These are phyloP conservation scores for Stratiolaelaps scimitus DNA, from an alignment of 1,140 invertebrate species.

Conservation along the genomic window DNA sequence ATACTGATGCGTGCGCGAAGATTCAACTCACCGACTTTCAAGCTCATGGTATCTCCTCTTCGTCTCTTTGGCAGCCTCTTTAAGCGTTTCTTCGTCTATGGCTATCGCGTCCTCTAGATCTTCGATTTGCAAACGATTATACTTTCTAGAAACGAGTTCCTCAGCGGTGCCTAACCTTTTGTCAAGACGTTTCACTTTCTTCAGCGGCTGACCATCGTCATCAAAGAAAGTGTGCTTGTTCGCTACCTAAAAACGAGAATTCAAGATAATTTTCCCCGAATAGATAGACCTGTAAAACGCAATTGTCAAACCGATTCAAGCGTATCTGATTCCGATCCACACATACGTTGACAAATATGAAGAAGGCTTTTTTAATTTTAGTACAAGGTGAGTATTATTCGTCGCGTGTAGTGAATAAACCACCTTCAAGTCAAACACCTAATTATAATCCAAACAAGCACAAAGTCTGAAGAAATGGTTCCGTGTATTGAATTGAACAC, in stretches of 20 bases:
- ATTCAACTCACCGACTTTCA: conserved; percentile 6
- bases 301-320: no score
- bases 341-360: no score
- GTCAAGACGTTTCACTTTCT: conserved; percentile 54
- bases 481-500: no score
- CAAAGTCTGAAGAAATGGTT: no score
- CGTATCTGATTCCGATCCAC: no score
- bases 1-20: no score
- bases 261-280: conserved; percentile 14
- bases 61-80: conserved; percentile 38
- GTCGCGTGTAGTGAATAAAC: no score
- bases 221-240: conserved; percentile 50
- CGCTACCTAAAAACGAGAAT: conserved; percentile 33
- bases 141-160: conserved; percentile 51
- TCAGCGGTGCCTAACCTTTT: conserved; percentile 62
- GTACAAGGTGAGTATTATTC: no score
- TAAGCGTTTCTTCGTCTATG: conserved; percentile 62
- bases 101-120: conserved; percentile 51
- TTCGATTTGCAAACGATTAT: conserved; percentile 50
- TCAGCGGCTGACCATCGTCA: conserved; percentile 56
- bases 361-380: no score
- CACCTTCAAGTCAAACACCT: no score
- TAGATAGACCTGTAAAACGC: no score
- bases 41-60: conserved; percentile 12
- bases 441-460: no score